These are phyloP conservation scores for Protodeltote pygarga DNA, from an alignment of 2,888 invertebrate genomes.

Conservation along the genomic window DNA sequence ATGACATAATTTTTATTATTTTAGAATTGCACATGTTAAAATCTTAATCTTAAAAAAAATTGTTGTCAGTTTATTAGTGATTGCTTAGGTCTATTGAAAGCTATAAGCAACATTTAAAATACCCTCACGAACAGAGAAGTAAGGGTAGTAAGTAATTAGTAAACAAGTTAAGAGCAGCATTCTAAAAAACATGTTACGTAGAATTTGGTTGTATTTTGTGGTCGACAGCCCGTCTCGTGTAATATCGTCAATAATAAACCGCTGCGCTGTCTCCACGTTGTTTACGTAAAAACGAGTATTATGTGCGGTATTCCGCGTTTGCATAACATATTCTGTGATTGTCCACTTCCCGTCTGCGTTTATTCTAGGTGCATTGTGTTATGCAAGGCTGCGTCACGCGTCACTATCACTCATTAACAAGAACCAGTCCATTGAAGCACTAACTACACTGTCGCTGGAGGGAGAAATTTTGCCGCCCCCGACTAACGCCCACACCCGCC, in stretches of 20 bases:
- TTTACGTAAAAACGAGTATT: conserved; percentile 42
- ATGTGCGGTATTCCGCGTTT: conserved; percentile 44
- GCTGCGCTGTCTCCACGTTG: conserved; percentile 4
- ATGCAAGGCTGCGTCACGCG: conserved; percentile 38
- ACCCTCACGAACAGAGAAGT: conserved; percentile 1
- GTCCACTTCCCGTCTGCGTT: conserved; percentile 48
- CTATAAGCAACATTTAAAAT: conserved; percentile 1
- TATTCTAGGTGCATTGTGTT: conserved; percentile 46
- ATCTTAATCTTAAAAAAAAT: no score
- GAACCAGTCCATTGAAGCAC: conserved; percentile 39
- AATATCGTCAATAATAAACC: conserved; percentile 10
- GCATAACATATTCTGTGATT: conserved; percentile 49
- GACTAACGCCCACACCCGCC: conserved; percentile 57
- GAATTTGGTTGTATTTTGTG: conserved; percentile 11
- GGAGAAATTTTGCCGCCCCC: conserved; percentile 58
- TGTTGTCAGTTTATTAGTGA: no score
- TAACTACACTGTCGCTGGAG: conserved; percentile 45
- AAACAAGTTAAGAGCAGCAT: conserved; percentile 6
- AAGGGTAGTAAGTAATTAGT: conserved; percentile 1
- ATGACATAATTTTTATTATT: no score
- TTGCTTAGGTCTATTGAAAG: no score
- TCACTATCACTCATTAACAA: conserved; percentile 28
- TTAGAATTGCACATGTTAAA: no score
- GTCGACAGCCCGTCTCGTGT: conserved; percentile 2
- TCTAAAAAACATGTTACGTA: neutral